Evolutionary conservation across 2,888 invertebrate species (phyloP).

Genomic region (Aspidapion aeneum): DNA sequence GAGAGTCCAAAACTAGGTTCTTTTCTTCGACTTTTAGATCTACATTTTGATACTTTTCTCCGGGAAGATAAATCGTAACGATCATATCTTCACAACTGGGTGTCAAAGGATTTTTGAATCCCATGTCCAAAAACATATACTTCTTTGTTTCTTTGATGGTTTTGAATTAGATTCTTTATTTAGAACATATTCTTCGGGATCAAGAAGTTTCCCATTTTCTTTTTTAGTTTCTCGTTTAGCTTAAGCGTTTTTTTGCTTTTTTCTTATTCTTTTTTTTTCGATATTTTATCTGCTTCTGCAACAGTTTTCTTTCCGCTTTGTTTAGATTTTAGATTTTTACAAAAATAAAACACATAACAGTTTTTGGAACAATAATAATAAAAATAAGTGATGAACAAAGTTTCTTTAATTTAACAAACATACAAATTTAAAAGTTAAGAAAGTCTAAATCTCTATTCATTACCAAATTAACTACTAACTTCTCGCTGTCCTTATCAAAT

Average conservation of each 20-base stretch:
- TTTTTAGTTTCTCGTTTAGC: slow-evolving; percentile 29
- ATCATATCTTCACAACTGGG: slow-evolving; percentile 68
- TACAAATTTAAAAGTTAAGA: slow-evolving; percentile 82
- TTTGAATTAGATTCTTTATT: slow-evolving; percentile 53
- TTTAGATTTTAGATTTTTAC: too few relatives aligned
- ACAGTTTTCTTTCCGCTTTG: slow-evolving; percentile 40
- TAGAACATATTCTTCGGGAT: slow-evolving; percentile 45
- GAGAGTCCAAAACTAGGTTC: slow-evolving; percentile 61
- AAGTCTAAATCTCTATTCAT: slow-evolving; percentile 80
- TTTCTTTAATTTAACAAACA: too few relatives aligned
- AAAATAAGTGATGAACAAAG: too few relatives aligned
- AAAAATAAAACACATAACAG: too few relatives aligned
- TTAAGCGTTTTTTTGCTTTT: slow-evolving; percentile 37
- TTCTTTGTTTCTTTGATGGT: slow-evolving; percentile 44
- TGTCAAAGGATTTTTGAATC: slow-evolving; percentile 17
- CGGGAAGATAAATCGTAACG: slow-evolving; percentile 72
- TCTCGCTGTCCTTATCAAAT: slow-evolving; percentile 66
- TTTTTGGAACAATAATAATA: too few relatives aligned
- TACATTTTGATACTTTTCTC: slow-evolving; percentile 70
- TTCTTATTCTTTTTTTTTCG: too few relatives aligned
- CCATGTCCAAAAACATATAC: slow-evolving; percentile 80
- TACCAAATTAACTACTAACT: slow-evolving; percentile 67
- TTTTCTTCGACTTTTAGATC: slow-evolving; percentile 64
- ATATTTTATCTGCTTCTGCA: neutral
- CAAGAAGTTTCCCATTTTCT: slow-evolving; percentile 45